Percentiles rank a stretch among this genome's conserved stretches.
Evolutionary conservation across 1,140 invertebrate genomes (phyloP).

Genomic region (Aphelenchoides avenae): DNA sequence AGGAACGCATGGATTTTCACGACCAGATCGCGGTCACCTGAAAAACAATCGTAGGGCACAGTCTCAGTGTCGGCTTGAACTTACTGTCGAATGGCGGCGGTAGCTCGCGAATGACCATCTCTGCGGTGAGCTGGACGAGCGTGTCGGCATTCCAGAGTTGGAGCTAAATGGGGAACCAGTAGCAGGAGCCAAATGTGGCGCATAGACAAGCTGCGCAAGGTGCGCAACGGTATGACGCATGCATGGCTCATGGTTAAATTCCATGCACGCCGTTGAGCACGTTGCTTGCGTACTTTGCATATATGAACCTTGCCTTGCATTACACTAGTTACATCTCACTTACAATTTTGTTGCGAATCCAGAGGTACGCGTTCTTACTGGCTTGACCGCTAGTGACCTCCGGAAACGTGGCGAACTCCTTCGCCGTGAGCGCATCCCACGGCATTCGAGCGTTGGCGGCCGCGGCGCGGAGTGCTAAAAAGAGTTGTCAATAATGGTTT

Average conservation of each 20-base stretch:
- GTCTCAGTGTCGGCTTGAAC: too few relatives aligned
- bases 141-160: conserved; percentile 95
- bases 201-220: too few relatives aligned
- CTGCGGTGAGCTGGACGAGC: conserved; percentile 76
- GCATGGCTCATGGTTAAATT: too few relatives aligned
- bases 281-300: too few relatives aligned
- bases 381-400: conserved; percentile 22
- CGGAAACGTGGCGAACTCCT: conserved; percentile 59
- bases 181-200: too few relatives aligned
- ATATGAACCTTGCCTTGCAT: too few relatives aligned
- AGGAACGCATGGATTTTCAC: conserved; percentile 82
- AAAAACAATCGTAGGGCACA: too few relatives aligned
- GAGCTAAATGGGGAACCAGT: conserved; percentile 64
- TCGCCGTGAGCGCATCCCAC: conserved; percentile 32
- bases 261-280: too few relatives aligned
- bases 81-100: conserved; percentile 71
- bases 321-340: too few relatives aligned
- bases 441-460: conserved; percentile 44
- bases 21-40: conserved; percentile 73
- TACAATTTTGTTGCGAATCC: conserved; percentile 61
- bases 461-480: conserved; percentile 33
- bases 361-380: conserved; percentile 30
- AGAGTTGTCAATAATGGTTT: too few relatives aligned
- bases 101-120: conserved; percentile 40
- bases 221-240: too few relatives aligned